These are phyloP conservation scores for Phalangium opilio DNA, from an alignment of 2,888 invertebrate species.

Conservation along the genomic window DNA sequence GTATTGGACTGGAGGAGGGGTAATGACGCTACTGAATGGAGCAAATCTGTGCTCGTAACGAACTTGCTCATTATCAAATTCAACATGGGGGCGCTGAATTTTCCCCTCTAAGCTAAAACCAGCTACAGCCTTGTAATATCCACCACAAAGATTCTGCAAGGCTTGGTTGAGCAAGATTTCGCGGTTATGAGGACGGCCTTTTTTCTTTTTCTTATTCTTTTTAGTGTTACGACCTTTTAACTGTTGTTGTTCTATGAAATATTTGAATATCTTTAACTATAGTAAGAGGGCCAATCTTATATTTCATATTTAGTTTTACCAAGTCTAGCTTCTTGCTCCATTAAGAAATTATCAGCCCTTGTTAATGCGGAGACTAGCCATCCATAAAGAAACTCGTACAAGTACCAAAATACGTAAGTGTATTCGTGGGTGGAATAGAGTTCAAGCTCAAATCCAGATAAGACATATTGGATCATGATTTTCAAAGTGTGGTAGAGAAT, in stretches of 20 bases:
- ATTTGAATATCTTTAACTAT: neutral
- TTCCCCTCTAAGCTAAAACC: slow-evolving; percentile 78
- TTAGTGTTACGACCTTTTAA: slow-evolving; percentile 27
- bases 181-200: slow-evolving; percentile 53
- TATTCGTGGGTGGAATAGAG: slow-evolving; percentile 92
- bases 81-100: slow-evolving; percentile 60
- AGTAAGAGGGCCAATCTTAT: neutral
- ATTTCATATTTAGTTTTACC: slow-evolving; percentile 23
- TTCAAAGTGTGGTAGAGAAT: slow-evolving; percentile 80
- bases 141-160: slow-evolving; percentile 83
- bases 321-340: slow-evolving; percentile 51
- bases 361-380: slow-evolving; percentile 83
- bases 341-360: slow-evolving; percentile 67
- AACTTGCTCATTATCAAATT: slow-evolving; percentile 85
- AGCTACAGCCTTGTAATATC: slow-evolving; percentile 86
- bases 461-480: slow-evolving; percentile 81
- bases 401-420: slow-evolving; percentile 89
- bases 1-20: slow-evolving; percentile 83
- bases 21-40: slow-evolving; percentile 67
- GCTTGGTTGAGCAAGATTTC: slow-evolving; percentile 83
- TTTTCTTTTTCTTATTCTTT: slow-evolving; percentile 44
- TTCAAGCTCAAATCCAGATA: slow-evolving; percentile 88
- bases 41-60: slow-evolving; percentile 87
- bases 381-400: slow-evolving; percentile 84
- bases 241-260: slow-evolving; percentile 18